phyloP scores from a whole-genome alignment of 2,113 vertebrate species.

The Syrmaticus mikado region DNA sequence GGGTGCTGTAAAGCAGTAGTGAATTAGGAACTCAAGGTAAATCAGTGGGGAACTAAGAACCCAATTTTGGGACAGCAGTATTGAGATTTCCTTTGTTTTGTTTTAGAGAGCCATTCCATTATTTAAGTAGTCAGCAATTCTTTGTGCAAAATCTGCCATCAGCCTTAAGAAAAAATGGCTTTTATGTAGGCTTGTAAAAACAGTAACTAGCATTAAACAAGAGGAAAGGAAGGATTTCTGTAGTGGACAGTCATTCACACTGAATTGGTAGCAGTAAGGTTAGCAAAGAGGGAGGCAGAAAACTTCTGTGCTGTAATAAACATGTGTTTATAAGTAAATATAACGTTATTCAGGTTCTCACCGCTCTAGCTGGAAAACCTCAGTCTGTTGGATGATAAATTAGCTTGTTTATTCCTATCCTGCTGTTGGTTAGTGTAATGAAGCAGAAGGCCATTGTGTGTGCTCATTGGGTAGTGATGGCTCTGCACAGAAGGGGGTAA shows the following conservation, averaged over 20 bases:
- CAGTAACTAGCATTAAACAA: background rate
- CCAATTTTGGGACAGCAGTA: background rate
- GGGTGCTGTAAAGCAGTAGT: background rate
- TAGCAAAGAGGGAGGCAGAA: background rate
- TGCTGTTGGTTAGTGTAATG: constrained; percentile 92
- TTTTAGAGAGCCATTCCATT: accelerated
- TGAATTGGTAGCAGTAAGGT: background rate
- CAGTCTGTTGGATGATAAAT: constrained; percentile 82
- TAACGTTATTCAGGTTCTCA: accelerated
- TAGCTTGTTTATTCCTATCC: constrained; percentile 89
- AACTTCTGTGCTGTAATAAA: accelerated
- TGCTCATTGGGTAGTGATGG: constrained; percentile 84
- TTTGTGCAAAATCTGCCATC: background rate
- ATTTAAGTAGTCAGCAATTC: background rate
- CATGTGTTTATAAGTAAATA: accelerated
- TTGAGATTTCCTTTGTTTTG: too few relatives aligned
- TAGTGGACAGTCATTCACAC: accelerated
- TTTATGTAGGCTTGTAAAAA: background rate
- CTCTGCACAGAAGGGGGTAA: constrained; percentile 84
- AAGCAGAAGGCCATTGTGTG: constrained; percentile 91
- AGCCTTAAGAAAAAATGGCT: background rate
- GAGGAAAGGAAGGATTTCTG: accelerated
- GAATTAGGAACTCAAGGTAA: background rate
- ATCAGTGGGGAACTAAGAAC: background rate
- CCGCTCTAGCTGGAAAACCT: constrained; percentile 40